These are phyloP conservation scores for Drosophila gaucha DNA, from an alignment of 2,888 invertebrate genomes.

Conservation along the genomic window DNA sequence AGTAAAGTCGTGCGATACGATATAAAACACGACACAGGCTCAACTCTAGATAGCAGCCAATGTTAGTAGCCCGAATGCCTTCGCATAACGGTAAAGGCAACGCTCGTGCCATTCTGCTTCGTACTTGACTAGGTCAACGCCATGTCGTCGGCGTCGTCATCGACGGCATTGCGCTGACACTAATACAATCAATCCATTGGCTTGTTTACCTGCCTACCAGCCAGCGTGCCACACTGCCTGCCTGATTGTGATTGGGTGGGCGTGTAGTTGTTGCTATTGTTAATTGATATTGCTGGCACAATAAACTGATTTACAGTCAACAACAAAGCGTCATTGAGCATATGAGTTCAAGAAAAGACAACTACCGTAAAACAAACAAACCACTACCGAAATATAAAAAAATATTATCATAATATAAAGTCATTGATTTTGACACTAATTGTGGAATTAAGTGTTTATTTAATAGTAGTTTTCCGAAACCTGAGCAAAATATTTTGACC, in stretches of 20 bases:
- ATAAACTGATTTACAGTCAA: constrained; percentile 45
- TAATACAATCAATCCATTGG: constrained; percentile 61
- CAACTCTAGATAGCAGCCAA: constrained; percentile 26
- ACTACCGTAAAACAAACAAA: constrained; percentile 11
- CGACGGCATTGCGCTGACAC: constrained; percentile 52
- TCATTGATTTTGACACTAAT: constrained; percentile 46
- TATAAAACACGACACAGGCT: not conserved
- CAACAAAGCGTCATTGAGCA: constrained; percentile 57
- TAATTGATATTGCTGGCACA: constrained; percentile 69
- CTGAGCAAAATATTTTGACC: constrained; percentile 21
- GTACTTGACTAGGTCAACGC: constrained; percentile 69
- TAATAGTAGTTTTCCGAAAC: constrained; percentile 22
- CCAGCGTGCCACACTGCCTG: constrained; percentile 2
- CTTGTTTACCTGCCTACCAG: constrained; percentile 59
- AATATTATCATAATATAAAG: too few relatives aligned
- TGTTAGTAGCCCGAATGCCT: constrained; percentile 27
- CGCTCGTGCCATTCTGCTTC: constrained; percentile 13
- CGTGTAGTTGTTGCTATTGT: constrained; percentile 48
- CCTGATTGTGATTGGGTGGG: constrained; percentile 43
- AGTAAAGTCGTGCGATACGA: not conserved
- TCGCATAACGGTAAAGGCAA: constrained; percentile 43
- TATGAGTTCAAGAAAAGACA: constrained; percentile 51
- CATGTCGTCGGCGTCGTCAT: constrained; percentile 44
- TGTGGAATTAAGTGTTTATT: constrained; percentile 27
- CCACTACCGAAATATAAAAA: constrained; percentile 25